Evolutionary conservation across 2,113 vertebrate genomes (phyloP).

Genomic region (Passer domesticus): DNA sequence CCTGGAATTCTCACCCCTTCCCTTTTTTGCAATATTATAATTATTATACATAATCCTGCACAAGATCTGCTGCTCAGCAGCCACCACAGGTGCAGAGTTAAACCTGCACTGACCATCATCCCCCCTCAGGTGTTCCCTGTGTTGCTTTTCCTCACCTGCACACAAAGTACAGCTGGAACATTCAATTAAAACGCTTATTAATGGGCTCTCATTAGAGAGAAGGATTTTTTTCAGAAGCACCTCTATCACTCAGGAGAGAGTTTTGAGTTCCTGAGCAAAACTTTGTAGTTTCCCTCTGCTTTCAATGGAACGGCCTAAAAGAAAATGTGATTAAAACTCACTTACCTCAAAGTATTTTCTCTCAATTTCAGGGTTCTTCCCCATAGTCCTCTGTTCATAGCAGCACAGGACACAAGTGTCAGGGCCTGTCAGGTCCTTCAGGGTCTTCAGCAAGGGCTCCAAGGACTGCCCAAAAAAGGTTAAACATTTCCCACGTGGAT

Average conservation of each 20-base stretch:
- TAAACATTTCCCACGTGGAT: not conserved
- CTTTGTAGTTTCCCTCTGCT: not conserved
- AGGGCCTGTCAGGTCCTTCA: slow-evolving; percentile 85
- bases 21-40: not conserved
- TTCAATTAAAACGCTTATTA: not conserved
- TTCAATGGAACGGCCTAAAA: not conserved
- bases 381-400: slow-evolving; percentile 93
- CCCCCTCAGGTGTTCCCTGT: not conserved
- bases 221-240: not conserved
- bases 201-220: not conserved
- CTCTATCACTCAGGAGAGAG: not conserved
- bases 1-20: not conserved
- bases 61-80: not conserved
- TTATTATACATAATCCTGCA: not conserved
- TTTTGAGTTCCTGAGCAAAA: not conserved
- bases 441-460: slow-evolving; percentile 86
- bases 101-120: not conserved
- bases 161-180: not conserved
- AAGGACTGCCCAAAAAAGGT: slow-evolving; percentile 80
- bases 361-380: slow-evolving; percentile 92
- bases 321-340: not conserved
- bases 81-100: not conserved
- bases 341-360: slow-evolving; percentile 90
- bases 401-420: slow-evolving; percentile 91
- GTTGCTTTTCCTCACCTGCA: not conserved